Conservation (phyloP, 2,797 vertebrate species). For the Macroramphosus scolopax region DNA sequence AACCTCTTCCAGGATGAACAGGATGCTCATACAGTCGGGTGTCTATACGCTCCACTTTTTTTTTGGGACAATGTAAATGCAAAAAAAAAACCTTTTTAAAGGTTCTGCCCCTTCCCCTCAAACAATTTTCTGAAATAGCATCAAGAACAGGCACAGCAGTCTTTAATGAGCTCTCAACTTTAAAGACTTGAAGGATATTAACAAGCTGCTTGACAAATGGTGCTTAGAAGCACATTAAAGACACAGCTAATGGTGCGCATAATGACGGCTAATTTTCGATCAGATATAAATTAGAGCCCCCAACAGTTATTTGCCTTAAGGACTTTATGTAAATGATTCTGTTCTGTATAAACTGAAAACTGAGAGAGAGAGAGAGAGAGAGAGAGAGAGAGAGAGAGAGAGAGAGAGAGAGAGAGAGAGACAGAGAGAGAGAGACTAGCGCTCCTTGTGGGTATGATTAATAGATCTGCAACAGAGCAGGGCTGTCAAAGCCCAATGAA, state of each 20-base stretch:
- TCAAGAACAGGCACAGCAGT: constrained; percentile 90
- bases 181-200: constrained; percentile 99
- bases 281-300: constrained; percentile 99
- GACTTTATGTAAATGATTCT: constrained; percentile 99
- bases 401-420: constrained; percentile 52
- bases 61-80: constrained; percentile 43
- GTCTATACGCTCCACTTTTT: too few species aligned
- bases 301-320: constrained; percentile 99
- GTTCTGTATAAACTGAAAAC: constrained; percentile 97
- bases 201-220: constrained; percentile 99
- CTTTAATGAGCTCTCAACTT: constrained; percentile 99
- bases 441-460: constrained; percentile 88
- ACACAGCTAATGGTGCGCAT: constrained; percentile 99
- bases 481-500: constrained; percentile 85
- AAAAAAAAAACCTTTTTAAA: constrained; percentile 54
- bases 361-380: constrained; percentile 67
- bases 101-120: constrained; percentile 75
- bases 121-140: constrained; percentile 92
- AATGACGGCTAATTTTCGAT: constrained; percentile 99
- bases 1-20: background rate
- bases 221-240: constrained; percentile 99
- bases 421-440: constrained; percentile 57
- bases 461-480: constrained; percentile 85
- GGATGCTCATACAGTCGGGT: constrained; percentile 3
- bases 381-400: too few species aligned